phyloP scores from a whole-genome alignment of 2,888 invertebrate species.

The Rhopalosiphum nymphaeae region DNA sequence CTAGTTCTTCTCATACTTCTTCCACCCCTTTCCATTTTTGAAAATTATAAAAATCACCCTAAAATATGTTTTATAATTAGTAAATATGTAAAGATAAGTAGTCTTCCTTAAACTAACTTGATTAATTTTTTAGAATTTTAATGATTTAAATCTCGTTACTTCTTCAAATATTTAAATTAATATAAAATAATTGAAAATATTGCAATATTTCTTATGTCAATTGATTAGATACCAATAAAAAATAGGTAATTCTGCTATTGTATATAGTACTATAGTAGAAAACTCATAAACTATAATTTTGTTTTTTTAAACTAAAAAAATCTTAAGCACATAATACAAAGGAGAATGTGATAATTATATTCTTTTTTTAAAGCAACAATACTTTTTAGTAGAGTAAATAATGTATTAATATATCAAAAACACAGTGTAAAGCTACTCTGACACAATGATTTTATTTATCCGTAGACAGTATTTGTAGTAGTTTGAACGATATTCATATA shows the following conservation, averaged over 20 bases:
- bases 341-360: not conserved
- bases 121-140: not conserved
- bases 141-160: not conserved
- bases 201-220: not conserved
- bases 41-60: not conserved
- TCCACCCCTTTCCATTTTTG: conserved; percentile 55
- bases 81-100: not conserved
- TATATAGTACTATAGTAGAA: not conserved
- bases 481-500: not conserved
- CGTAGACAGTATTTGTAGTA: not conserved
- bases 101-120: not conserved
- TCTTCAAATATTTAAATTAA: not conserved
- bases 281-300: not conserved
- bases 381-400: not conserved
- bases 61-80: conserved; percentile 11
- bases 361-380: not conserved
- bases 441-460: not conserved
- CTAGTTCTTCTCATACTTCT: conserved; percentile 56
- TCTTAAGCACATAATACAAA: not conserved
- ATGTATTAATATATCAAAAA: not conserved
- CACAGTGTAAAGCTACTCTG: not conserved
- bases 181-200: not conserved
- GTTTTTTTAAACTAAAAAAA: not conserved
- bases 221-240: not conserved
- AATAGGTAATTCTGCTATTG: not conserved